Evolutionary conservation across 2,113 vertebrate genomes (phyloP).

Genomic region (Myrmecobius fasciatus): DNA sequence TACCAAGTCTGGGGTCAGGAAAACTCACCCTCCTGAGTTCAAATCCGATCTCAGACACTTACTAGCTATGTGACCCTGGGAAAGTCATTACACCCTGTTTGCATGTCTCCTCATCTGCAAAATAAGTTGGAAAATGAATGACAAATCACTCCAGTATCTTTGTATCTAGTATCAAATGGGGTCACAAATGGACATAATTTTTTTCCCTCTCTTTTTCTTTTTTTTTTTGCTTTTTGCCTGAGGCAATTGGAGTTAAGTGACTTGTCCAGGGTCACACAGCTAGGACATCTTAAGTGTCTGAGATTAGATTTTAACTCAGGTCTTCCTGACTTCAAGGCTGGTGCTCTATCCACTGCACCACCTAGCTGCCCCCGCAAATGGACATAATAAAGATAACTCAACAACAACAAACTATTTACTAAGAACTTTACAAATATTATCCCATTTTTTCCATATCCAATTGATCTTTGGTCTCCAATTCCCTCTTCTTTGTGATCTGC

Average conservation of each 20-base stretch:
- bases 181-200: not conserved
- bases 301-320: no score
- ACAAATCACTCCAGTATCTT: not conserved
- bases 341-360: no score
- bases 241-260: no score
- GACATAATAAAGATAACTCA: not conserved
- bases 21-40: not conserved
- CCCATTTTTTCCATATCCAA: not conserved
- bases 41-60: not conserved
- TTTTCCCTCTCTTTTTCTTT: no score
- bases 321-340: no score
- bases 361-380: no score
- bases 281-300: no score
- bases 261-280: no score
- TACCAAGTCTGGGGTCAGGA: not conserved
- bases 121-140: not conserved
- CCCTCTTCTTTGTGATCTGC: not conserved
- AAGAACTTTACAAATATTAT: not conserved
- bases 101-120: not conserved
- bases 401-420: not conserved
- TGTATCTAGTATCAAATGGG: not conserved
- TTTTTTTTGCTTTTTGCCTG: no score
- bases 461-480: not conserved
- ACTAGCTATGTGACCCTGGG: not conserved
- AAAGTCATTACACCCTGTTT: not conserved